Evolutionary conservation across 1,140 invertebrate genomes (phyloP), one percentile per base, ranked within the genome.

Genomic region (Leptinotarsa undecemlineata): DNA sequence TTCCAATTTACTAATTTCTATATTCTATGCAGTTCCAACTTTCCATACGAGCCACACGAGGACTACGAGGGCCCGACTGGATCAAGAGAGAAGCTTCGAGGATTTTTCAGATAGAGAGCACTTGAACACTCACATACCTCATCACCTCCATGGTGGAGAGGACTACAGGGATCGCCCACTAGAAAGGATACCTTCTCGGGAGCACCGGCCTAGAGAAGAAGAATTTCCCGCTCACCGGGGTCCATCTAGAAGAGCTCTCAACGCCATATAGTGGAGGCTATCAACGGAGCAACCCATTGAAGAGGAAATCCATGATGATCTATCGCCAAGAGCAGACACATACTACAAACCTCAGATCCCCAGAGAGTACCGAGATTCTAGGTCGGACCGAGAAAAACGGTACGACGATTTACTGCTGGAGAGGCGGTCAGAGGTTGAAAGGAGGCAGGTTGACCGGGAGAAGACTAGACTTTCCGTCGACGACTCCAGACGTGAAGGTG

Each of bases 211-310:
- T 2, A 60, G 77, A 79, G 77, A 85, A 79, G 78, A 85, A 63
- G 87, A 88, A 26, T 86, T 87, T 78, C 84, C 86, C 13, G 83
- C 86, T 19, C 87, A 88, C 79, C 82, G 85, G 74, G 84, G 86
- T 26, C 85, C 87, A 17, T 87, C 88, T 23, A 83, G 87, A 70
- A 81, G 87, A 73, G 86, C 86, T 47, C 83, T 88, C 47, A 88
- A 89, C 79, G 87, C 86, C 80, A 86, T 87, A 79, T 87, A 87
- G 86, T 86, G 84, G 84, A 84, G 84, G 83, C 83, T 85, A 78
- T 82, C 84, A 83, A 84, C 84, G 84, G 84, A 85, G 74, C 83
- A 84, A 74, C 83, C 84, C 76, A 85, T 85, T 83, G 84, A 84
- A 83, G 84, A 85, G 77, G 84, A 85, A 78, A 74, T 84, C 74